Conservation (phyloP, 1,140 invertebrate genomes). For the Grapholita molesta region DNA sequence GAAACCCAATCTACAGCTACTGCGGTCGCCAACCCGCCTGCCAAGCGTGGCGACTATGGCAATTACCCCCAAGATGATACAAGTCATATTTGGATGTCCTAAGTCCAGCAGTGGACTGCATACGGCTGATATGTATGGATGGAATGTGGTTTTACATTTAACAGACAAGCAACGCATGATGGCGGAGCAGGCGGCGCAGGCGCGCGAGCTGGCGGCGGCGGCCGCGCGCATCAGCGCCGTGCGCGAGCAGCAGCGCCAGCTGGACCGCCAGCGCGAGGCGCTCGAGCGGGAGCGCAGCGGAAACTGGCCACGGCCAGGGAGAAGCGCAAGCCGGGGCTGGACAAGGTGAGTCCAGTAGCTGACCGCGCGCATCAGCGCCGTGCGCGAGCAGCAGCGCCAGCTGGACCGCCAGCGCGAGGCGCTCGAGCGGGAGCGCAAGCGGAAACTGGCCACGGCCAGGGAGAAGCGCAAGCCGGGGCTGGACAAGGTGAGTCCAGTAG, state of each 20-base stretch:
- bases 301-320: conserved; percentile 47
- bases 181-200: conserved; percentile 25
- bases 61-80: too few species aligned
- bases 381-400: conserved; percentile 16
- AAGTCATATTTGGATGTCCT: too few species aligned
- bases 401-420: conserved; percentile 69
- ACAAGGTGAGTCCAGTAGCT: conserved; percentile 31
- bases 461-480: conserved; percentile 49
- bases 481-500: conserved; percentile 37
- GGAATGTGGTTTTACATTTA: neutral
- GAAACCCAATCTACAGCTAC: too few species aligned
- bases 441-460: conserved; percentile 46
- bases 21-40: too few species aligned
- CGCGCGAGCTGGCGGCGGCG: conserved; percentile 42
- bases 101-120: too few species aligned
- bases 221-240: conserved; percentile 57
- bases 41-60: too few species aligned
- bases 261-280: conserved; percentile 66
- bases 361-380: neutral
- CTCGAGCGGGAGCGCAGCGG: conserved; percentile 70
- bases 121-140: neutral
- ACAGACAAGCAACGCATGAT: conserved; percentile 17
- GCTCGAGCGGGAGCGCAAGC: conserved; percentile 71
- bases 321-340: conserved; percentile 42
- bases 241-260: conserved; percentile 56